Percentiles rank a stretch among this genome's conserved stretches.
Conservation (phyloP, 23 tunicate genomes). For the Ciona savignyi region DNA sequence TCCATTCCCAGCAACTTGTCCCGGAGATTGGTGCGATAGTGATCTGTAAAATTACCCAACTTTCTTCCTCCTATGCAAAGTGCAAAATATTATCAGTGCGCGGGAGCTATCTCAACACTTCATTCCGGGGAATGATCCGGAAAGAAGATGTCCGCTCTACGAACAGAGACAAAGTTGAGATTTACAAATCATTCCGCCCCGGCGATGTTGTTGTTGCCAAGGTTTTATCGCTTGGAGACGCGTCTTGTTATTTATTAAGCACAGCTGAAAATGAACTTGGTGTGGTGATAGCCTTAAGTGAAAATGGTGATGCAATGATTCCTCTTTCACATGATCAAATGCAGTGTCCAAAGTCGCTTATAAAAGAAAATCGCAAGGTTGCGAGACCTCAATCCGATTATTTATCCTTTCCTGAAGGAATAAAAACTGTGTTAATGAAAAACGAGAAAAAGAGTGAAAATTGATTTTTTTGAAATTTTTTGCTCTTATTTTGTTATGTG, state of each 20-base stretch:
- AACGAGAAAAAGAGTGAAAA: too few species aligned
- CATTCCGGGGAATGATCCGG: slow-evolving; percentile 93
- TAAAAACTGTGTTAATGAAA: too few species aligned
- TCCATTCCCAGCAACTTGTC: slow-evolving; percentile 35
- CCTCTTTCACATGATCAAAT: slow-evolving; percentile 83
- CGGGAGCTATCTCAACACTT: slow-evolving; percentile 35
- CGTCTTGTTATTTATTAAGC: slow-evolving; percentile 61
- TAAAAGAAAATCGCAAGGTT: slow-evolving; percentile 83
- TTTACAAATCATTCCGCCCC: slow-evolving; percentile 80
- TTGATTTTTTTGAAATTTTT: too few species aligned
- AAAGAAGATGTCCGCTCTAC: slow-evolving; percentile 84
- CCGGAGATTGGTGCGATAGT: slow-evolving; percentile 82
- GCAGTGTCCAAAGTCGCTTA: slow-evolving; percentile 68
- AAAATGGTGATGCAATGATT: slow-evolving; percentile 46
- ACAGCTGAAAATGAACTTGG: slow-evolving; percentile 94
- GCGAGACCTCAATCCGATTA: slow-evolving; percentile 69
- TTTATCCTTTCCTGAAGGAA: slow-evolving; percentile 31
- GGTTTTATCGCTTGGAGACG: slow-evolving; percentile 86
- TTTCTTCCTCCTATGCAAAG: slow-evolving; percentile 58
- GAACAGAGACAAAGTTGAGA: too few species aligned
- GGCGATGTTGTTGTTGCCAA: slow-evolving; percentile 88
- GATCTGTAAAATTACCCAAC: slow-evolving; percentile 77
- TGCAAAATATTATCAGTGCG: slow-evolving; percentile 60
- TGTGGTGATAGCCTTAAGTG: slow-evolving; percentile 85
- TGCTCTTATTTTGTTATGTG: too few species aligned